Evolutionary conservation across 2,113 vertebrate genomes (phyloP).

Genomic region (Vulpes ferrilata): DNA sequence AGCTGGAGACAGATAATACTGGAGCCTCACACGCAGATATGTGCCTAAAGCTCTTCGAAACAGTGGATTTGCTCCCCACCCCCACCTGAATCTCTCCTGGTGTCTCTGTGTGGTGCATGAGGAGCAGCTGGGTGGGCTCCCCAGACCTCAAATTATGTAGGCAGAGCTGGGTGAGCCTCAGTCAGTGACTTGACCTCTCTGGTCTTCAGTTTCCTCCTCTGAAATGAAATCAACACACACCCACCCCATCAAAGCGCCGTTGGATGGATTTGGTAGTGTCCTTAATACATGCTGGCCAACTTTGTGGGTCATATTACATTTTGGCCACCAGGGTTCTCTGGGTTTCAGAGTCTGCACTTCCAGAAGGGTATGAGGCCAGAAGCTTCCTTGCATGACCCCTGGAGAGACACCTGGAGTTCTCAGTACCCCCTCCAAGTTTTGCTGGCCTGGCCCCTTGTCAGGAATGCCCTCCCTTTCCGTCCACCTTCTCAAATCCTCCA

Average conservation of each 20-base stretch:
- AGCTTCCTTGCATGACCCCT: not conserved
- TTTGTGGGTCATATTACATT: not conserved
- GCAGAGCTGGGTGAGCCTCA: not conserved
- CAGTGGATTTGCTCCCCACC: not conserved
- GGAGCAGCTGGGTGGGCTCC: not conserved
- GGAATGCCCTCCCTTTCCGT: not conserved
- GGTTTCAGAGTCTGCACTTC: not conserved
- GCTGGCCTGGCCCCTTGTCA: not conserved
- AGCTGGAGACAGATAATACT: not conserved
- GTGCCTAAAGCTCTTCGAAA: not conserved
- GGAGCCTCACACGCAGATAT: not conserved
- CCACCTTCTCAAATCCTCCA: not conserved
- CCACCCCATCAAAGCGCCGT: not conserved
- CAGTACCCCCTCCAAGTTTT: not conserved
- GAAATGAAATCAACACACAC: not conserved
- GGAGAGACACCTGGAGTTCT: not conserved
- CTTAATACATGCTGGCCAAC: fast-evolving
- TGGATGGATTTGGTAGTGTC: not conserved
- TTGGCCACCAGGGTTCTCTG: not conserved
- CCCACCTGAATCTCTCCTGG: not conserved
- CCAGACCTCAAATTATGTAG: not conserved
- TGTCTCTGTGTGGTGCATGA: not conserved
- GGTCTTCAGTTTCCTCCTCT: not conserved
- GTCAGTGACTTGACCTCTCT: not conserved
- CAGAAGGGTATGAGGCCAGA: not conserved